Percentiles rank a stretch among this genome's conserved stretches.
phyloP scores from a whole-genome alignment of 2,797 vertebrate species.

The Enteromius paludinosus region DNA sequence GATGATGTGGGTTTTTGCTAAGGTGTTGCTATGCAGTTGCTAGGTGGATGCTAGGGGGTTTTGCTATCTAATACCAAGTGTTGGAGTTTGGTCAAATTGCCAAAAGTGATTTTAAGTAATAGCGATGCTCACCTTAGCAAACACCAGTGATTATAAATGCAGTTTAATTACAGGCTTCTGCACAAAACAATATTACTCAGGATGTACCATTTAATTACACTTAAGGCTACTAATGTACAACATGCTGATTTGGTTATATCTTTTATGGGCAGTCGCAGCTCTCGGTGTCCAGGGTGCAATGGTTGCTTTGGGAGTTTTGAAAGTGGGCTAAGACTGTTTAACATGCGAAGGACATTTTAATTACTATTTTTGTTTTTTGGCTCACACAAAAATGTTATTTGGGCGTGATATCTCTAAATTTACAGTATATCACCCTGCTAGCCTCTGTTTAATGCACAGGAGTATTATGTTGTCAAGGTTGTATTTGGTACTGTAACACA shows the following conservation, averaged over 20 bases:
- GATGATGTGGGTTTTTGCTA: background rate
- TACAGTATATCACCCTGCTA: slow-evolving; percentile 23
- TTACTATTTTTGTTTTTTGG: slow-evolving; percentile 53
- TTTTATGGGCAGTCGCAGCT: slow-evolving; percentile 43
- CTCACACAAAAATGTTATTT: slow-evolving; percentile 24
- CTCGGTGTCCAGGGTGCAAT: slow-evolving; percentile 50
- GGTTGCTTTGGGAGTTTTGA: slow-evolving; percentile 51
- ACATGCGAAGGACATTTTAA: slow-evolving; percentile 33
- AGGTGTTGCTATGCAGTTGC: background rate
- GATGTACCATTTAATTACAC: slow-evolving; percentile 7
- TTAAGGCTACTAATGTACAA: background rate
- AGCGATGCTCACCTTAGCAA: background rate
- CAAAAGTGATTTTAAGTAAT: background rate
- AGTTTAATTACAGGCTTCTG: background rate
- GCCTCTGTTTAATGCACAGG: slow-evolving; percentile 23
- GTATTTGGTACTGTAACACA: slow-evolving; percentile 38
- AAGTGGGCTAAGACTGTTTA: slow-evolving; percentile 51
- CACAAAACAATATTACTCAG: slow-evolving; percentile 5
- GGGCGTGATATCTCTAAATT: background rate
- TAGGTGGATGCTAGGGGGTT: background rate
- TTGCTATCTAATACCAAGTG: background rate
- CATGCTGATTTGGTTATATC: slow-evolving; percentile 36
- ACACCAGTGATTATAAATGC: background rate
- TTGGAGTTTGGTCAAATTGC: background rate
- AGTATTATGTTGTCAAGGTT: slow-evolving; percentile 34